These are phyloP conservation scores for Bombyx mandarina DNA, from an alignment of 1,140 invertebrate species.

Conservation along the genomic window DNA sequence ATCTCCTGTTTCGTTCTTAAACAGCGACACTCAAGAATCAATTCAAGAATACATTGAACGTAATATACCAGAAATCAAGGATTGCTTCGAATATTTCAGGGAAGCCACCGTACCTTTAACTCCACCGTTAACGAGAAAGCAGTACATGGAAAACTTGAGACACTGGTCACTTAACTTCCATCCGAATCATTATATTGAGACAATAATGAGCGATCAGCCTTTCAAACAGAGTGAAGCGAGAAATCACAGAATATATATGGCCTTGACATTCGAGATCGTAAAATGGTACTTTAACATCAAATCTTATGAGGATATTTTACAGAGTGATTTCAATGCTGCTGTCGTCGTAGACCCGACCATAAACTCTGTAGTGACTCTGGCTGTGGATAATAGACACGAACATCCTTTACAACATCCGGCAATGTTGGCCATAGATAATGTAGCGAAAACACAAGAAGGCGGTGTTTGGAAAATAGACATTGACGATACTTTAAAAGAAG, in stretches of 20 bases:
- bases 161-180: conserved; percentile 91
- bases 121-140: conserved; percentile 76
- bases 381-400: conserved; percentile 71
- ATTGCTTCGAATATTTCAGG: conserved; percentile 71
- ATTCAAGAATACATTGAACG: conserved; percentile 65
- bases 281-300: conserved; percentile 33
- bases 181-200: conserved; percentile 80
- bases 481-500: conserved; percentile 18
- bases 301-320: conserved; percentile 17
- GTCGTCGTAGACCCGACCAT: conserved; percentile 79
- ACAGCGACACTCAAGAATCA: conserved; percentile 30
- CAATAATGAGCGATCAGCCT: conserved; percentile 73
- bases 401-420: conserved; percentile 88
- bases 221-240: conserved; percentile 75
- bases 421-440: conserved; percentile 89
- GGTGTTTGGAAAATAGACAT: conserved; percentile 75
- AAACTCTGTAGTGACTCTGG: conserved; percentile 76
- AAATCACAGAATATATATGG: conserved; percentile 76
- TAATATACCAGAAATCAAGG: conserved; percentile 65
- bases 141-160: conserved; percentile 75
- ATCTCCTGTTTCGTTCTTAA: conserved; percentile 46
- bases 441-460: conserved; percentile 86
- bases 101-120: conserved; percentile 73
- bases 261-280: conserved; percentile 72
- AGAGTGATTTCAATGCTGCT: conserved; percentile 59